Conservation (phyloP, 2,888 invertebrate genomes). For the Melanotus villosus region DNA sequence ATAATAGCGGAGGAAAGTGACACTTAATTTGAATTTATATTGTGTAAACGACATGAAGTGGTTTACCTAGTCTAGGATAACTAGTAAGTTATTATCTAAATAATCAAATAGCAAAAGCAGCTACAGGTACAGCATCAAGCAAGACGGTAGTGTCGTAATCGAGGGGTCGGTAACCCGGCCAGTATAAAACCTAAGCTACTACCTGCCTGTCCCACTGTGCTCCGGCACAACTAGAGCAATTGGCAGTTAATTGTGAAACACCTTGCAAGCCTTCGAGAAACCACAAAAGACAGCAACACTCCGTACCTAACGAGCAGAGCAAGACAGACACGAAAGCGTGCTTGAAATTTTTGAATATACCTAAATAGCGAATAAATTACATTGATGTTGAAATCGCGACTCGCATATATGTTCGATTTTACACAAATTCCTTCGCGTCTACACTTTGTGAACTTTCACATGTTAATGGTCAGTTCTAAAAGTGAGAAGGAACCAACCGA, state of each 20-base stretch:
- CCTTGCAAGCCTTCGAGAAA: conserved; percentile 31
- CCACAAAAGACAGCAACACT: conserved; percentile 32
- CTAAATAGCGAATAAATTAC: conserved; percentile 18
- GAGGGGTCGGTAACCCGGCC: conserved; percentile 41
- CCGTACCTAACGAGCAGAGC: conserved; percentile 4
- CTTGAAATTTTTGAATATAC: conserved; percentile 20
- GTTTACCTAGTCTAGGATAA: conserved; percentile 41
- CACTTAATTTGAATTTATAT: conserved; percentile 39
- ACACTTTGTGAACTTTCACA: conserved; percentile 14
- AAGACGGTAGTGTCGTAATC: conserved; percentile 36
- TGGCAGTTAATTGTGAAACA: conserved; percentile 43
- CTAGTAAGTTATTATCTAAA: conserved; percentile 36
- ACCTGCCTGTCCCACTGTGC: conserved; percentile 38
- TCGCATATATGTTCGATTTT: conserved; percentile 13
- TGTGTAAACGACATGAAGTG: conserved; percentile 37
- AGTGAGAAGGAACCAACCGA: neutral
- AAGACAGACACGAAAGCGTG: conserved; percentile 17
- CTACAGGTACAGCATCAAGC: conserved; percentile 36
- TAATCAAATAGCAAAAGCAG: conserved; percentile 33
- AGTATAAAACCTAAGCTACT: conserved; percentile 25
- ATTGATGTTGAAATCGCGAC: conserved; percentile 43
- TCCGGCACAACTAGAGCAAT: conserved; percentile 47
- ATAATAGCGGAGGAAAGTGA: conserved; percentile 32
- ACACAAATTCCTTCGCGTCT: conserved; percentile 6
- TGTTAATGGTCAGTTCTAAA: neutral